A percentile compares a stretch with the other conserved stretches of the same genome.
These are phyloP conservation scores for Electrona antarctica DNA, from an alignment of 2,113 vertebrate genomes.

Conservation along the genomic window DNA sequence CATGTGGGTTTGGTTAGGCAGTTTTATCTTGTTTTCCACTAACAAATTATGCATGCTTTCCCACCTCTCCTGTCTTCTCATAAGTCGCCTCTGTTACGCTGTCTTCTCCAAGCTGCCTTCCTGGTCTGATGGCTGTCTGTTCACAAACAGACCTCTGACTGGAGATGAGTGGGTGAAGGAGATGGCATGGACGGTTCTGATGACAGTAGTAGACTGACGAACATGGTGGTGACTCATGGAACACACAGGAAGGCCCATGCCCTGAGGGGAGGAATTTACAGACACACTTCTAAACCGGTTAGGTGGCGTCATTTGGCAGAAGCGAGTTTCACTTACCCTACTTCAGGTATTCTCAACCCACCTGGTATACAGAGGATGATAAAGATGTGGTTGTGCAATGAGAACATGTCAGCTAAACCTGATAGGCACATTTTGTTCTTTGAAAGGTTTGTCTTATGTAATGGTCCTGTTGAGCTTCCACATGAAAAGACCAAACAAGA, in stretches of 20 bases:
- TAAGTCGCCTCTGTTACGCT: too few relatives aligned
- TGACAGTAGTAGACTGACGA: background rate
- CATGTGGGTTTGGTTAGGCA: conserved; percentile 3
- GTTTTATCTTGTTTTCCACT: background rate
- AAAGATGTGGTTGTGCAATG: background rate
- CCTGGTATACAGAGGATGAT: conserved; percentile 16
- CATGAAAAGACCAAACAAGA: background rate
- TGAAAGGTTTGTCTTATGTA: background rate
- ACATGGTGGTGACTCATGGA: conserved; percentile 43
- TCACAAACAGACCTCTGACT: background rate
- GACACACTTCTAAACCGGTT: conserved; percentile 38
- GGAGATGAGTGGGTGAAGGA: conserved; percentile 1
- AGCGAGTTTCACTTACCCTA: conserved; percentile 1
- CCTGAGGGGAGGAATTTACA: conserved; percentile 24
- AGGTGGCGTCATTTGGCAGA: conserved; percentile 8
- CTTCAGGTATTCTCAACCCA: conserved; percentile 8
- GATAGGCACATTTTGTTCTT: too few relatives aligned
- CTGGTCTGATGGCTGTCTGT: background rate
- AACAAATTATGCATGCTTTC: background rate
- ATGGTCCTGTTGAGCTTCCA: conserved; percentile 11
- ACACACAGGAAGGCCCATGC: conserved; percentile 26
- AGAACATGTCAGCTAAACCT: background rate
- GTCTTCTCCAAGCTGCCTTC: background rate
- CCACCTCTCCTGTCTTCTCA: background rate
- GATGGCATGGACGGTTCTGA: background rate